A percentile compares a stretch with the other conserved stretches of the same genome.
These are phyloP conservation scores for Porites australiensis DNA, from an alignment of 64 coral and sea anemone genomes.

Conservation along the genomic window DNA sequence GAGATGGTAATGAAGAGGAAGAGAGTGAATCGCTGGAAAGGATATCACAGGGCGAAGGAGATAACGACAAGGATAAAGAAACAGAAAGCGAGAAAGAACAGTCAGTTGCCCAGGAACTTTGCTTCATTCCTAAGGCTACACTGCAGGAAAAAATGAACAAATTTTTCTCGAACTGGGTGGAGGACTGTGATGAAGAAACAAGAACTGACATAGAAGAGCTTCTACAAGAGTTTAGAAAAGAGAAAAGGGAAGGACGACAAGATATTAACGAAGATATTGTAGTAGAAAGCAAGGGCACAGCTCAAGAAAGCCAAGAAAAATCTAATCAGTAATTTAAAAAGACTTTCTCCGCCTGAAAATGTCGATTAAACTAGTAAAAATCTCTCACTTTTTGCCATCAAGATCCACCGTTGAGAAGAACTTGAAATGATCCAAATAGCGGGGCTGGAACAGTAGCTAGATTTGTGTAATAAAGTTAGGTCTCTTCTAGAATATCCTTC, in stretches of 20 bases:
- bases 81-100: not conserved
- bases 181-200: not conserved
- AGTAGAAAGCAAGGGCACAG: not conserved
- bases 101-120: slow-evolving; percentile 4
- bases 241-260: not conserved
- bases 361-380: too few relatives aligned
- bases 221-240: slow-evolving; percentile 4
- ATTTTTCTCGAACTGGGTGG: slow-evolving; percentile 24
- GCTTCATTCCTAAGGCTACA: slow-evolving; percentile 29
- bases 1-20: not conserved
- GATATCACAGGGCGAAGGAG: not conserved
- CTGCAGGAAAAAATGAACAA: slow-evolving; percentile 41
- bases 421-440: too few relatives aligned
- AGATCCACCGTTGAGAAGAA: too few relatives aligned
- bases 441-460: too few relatives aligned
- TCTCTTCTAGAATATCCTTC: too few relatives aligned
- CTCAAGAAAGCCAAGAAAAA: not conserved
- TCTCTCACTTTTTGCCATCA: too few relatives aligned
- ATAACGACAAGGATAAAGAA: not conserved
- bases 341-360: too few relatives aligned
- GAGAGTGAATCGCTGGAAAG: not conserved
- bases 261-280: not conserved
- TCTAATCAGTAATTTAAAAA: too few relatives aligned
- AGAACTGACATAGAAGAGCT: slow-evolving; percentile 7
- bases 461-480: too few relatives aligned